Conservation (phyloP, 2,113 vertebrate species). For the Podiceps cristatus region DNA sequence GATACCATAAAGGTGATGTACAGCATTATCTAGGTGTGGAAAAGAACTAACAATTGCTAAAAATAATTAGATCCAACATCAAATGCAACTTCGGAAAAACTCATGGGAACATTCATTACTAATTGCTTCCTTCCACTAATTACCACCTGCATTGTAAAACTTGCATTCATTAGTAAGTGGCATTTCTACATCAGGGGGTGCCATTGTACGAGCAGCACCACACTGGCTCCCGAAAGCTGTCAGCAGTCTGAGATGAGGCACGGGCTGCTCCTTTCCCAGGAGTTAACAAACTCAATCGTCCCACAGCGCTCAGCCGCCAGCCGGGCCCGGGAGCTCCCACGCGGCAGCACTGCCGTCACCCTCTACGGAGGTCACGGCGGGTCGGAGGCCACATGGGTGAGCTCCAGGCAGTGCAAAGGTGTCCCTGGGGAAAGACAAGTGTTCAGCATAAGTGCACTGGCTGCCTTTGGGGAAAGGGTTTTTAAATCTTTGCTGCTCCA, state of each 20-base stretch:
- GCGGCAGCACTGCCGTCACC: fast-evolving
- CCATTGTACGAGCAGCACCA: not conserved
- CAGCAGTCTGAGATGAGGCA: not conserved
- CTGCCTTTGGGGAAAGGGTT: not conserved
- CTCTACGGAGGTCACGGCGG: no score
- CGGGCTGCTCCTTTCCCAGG: not conserved
- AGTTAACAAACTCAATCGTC: not conserved
- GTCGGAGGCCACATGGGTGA: not conserved
- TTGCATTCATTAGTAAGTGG: not conserved
- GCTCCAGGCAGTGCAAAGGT: not conserved
- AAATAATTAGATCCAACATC: not conserved
- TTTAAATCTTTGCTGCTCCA: not conserved
- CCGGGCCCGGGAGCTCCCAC: fast-evolving
- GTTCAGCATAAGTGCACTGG: not conserved
- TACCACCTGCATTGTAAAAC: not conserved
- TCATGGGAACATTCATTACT: not conserved
- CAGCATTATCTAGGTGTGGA: not conserved
- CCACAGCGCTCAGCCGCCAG: not conserved
- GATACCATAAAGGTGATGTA: not conserved
- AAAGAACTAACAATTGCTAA: not conserved
- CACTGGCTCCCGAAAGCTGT: fast-evolving
- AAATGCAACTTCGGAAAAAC: not conserved
- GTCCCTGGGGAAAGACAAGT: not conserved
- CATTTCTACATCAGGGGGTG: not conserved
- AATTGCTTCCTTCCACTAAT: not conserved